Conservation (phyloP, 2,888 invertebrate genomes). For the Azorinus chamasolen region DNA sequence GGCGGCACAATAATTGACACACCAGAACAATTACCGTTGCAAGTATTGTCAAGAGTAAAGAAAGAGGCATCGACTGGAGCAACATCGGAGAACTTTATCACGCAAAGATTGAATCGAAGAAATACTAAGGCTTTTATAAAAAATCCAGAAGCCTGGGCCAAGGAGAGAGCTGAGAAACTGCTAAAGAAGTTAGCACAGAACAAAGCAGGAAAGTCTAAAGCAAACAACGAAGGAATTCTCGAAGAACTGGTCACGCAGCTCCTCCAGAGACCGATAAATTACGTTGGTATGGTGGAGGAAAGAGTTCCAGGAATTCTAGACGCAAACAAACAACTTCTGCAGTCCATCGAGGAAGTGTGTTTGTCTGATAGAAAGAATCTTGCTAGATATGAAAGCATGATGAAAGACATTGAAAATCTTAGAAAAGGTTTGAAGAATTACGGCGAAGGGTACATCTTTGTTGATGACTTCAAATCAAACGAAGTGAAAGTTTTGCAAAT, state of each 20-base stretch:
- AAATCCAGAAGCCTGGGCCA: slow-evolving; percentile 55
- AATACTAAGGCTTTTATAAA: slow-evolving; percentile 19
- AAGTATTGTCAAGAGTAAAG: no score
- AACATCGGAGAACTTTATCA: neutral
- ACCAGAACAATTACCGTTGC: no score
- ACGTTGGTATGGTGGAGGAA: slow-evolving; percentile 46
- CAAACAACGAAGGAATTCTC: slow-evolving; percentile 29
- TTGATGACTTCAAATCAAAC: slow-evolving; percentile 67
- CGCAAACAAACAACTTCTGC: slow-evolving; percentile 68
- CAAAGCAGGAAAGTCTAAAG: neutral
- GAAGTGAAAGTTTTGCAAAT: slow-evolving; percentile 52
- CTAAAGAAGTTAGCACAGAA: slow-evolving; percentile 34
- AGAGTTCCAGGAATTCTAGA: slow-evolving; percentile 70
- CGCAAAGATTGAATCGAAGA: neutral
- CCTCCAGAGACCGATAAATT: slow-evolving; percentile 59
- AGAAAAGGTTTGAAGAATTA: slow-evolving; percentile 67
- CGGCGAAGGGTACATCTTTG: slow-evolving; percentile 68
- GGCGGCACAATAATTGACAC: no score
- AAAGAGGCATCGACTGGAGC: no score
- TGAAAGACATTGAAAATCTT: slow-evolving; percentile 65
- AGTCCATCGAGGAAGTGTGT: slow-evolving; percentile 60
- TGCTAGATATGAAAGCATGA: slow-evolving; percentile 65
- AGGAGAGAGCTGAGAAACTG: slow-evolving; percentile 59
- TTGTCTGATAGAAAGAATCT: slow-evolving; percentile 50
- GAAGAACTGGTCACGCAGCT: slow-evolving; percentile 48